Conservation (phyloP, 2,113 vertebrate genomes). For the Balaeniceps rex region DNA sequence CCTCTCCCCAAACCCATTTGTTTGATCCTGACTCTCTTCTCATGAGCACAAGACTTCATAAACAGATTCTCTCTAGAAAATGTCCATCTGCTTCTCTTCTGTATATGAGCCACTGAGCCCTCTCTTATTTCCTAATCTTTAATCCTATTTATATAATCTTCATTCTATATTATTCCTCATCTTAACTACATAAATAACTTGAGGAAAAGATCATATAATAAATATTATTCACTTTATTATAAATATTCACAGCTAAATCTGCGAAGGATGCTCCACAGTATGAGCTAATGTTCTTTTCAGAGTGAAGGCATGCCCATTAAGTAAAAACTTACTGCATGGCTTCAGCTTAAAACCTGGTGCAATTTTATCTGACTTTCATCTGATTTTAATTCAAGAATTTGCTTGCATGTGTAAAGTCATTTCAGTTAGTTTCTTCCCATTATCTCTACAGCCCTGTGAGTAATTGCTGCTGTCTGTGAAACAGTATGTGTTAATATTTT, state of each 20-base stretch:
- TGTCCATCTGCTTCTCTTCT: background rate
- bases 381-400: slow-evolving; percentile 43
- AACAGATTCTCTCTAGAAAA: background rate
- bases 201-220: background rate
- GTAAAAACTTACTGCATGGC: background rate
- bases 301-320: background rate
- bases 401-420: background rate
- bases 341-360: background rate
- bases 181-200: background rate
- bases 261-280: background rate
- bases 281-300: background rate
- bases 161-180: background rate
- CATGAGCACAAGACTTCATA: background rate
- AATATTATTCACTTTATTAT: background rate
- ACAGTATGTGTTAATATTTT: slow-evolving; percentile 14
- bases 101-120: background rate
- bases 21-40: background rate
- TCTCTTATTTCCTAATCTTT: background rate
- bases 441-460: background rate
- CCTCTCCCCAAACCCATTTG: background rate
- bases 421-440: slow-evolving; percentile 30
- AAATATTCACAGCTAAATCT: background rate
- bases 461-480: slow-evolving; percentile 1
- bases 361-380: background rate
- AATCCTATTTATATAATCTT: background rate